phyloP scores from a whole-genome alignment of 2,113 vertebrate species.

The Taxidea taxus region DNA sequence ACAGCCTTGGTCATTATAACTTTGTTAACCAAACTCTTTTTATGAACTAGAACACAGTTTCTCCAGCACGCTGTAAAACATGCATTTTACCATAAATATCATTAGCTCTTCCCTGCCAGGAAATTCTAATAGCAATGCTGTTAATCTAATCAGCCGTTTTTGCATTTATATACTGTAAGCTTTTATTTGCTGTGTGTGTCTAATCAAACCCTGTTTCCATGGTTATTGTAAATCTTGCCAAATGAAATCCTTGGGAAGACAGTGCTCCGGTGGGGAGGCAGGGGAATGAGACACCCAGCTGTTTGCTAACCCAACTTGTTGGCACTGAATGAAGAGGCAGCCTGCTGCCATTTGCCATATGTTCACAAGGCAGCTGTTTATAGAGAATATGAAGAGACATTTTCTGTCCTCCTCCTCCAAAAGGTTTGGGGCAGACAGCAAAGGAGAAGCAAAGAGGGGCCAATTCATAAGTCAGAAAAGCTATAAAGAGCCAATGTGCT shows the following conservation, averaged over 20 bases:
- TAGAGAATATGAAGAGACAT: background rate
- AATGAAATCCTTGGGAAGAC: background rate
- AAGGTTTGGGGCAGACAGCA: background rate
- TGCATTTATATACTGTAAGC: background rate
- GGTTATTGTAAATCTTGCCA: background rate
- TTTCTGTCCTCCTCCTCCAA: background rate
- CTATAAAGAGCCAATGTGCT: background rate
- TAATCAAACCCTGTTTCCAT: background rate
- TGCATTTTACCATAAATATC: background rate
- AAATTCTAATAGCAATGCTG: background rate
- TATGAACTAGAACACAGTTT: background rate
- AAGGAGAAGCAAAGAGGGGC: background rate
- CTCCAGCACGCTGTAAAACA: background rate
- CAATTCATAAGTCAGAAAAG: background rate
- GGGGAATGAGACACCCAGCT: background rate
- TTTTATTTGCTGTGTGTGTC: background rate
- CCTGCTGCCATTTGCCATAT: background rate
- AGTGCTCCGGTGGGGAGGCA: background rate
- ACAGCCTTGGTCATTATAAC: background rate
- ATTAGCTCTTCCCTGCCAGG: background rate
- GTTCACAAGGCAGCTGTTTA: conserved; percentile 7
- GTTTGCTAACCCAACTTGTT: background rate
- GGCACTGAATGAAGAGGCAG: background rate
- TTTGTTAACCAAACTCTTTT: background rate
- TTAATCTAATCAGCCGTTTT: background rate